Conservation (phyloP, 2,888 invertebrate species). For the Amphipoea oculea region DNA sequence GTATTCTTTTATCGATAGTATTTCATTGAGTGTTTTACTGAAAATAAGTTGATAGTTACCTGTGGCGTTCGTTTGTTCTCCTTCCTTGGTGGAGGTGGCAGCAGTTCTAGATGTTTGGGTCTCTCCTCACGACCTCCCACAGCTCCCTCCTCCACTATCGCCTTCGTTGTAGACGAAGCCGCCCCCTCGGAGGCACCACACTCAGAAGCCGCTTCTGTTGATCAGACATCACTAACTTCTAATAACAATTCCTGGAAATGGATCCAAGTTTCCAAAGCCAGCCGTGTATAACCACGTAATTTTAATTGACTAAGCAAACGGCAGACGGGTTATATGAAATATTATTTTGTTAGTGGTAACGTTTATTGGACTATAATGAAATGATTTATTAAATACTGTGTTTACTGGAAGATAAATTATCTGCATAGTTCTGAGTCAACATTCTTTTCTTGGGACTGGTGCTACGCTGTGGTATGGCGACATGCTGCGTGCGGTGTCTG, state of each 20-base stretch:
- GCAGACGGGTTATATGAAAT: conserved; percentile 57
- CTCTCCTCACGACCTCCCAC: conserved; percentile 75
- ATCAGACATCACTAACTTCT: conserved; percentile 58
- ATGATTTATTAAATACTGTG: conserved; percentile 39
- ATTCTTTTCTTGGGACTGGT: conserved; percentile 48
- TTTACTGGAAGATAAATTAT: conserved; percentile 46
- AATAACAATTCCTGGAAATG: conserved; percentile 43
- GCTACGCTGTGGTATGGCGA: not conserved
- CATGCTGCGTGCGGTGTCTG: conserved; percentile 6
- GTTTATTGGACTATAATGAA: conserved; percentile 46
- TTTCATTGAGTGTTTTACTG: too few relatives aligned
- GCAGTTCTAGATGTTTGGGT: conserved; percentile 84
- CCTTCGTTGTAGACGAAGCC: conserved; percentile 81
- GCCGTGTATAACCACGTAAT: conserved; percentile 10
- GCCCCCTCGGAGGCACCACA: conserved; percentile 81
- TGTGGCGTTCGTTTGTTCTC: conserved; percentile 79
- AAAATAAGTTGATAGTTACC: conserved; percentile 68
- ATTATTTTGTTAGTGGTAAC: conserved; percentile 40
- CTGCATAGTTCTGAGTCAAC: conserved; percentile 31
- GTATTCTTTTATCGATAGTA: not conserved
- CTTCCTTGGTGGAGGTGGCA: conserved; percentile 88
- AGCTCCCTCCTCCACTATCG: conserved; percentile 75
- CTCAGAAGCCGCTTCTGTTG: conserved; percentile 83
- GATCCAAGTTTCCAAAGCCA: conserved; percentile 21
- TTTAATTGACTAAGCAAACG: conserved; percentile 34